Evolutionary conservation across 2,888 invertebrate species (phyloP).

Genomic region (Silvanus unidentatus): DNA sequence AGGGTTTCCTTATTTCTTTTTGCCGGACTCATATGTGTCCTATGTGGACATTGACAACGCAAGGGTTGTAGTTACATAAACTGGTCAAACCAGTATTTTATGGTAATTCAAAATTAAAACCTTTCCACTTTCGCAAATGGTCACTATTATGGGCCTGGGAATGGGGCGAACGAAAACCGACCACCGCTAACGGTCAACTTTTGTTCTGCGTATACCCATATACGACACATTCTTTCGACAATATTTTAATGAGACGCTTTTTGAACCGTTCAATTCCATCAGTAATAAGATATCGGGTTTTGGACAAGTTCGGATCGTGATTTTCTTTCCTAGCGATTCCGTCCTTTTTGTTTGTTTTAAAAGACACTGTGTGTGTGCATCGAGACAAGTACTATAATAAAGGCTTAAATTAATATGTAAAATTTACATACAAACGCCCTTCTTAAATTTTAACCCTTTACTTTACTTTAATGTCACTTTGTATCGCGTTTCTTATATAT

Average conservation of each 20-base stretch:
- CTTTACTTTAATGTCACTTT: slow-evolving; percentile 44
- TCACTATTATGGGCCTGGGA: slow-evolving; percentile 24
- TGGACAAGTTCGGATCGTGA: too few relatives aligned
- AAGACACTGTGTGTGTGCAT: too few relatives aligned
- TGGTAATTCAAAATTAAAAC: slow-evolving; percentile 33
- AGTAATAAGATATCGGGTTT: too few relatives aligned
- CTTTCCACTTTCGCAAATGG: slow-evolving; percentile 21
- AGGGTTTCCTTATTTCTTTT: slow-evolving; percentile 25
- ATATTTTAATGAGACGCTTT: too few relatives aligned
- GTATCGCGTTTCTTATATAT: slow-evolving; percentile 46
- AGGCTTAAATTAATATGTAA: slow-evolving; percentile 20
- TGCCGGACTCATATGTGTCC: slow-evolving; percentile 21
- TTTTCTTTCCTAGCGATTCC: too few relatives aligned
- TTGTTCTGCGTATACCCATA: not conserved
- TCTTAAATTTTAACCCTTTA: slow-evolving; percentile 40
- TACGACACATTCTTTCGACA: too few relatives aligned
- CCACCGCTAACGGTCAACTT: not conserved
- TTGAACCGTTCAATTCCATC: too few relatives aligned
- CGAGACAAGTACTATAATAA: too few relatives aligned
- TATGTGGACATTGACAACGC: slow-evolving; percentile 24
- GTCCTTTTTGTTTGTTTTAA: too few relatives aligned
- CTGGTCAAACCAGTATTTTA: slow-evolving; percentile 42
- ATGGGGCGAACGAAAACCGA: slow-evolving; percentile 19
- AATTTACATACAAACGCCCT: slow-evolving; percentile 39
- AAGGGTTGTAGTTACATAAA: slow-evolving; percentile 27